Conservation (phyloP, 2,113 vertebrate genomes). For the Macquaria ambigua region DNA sequence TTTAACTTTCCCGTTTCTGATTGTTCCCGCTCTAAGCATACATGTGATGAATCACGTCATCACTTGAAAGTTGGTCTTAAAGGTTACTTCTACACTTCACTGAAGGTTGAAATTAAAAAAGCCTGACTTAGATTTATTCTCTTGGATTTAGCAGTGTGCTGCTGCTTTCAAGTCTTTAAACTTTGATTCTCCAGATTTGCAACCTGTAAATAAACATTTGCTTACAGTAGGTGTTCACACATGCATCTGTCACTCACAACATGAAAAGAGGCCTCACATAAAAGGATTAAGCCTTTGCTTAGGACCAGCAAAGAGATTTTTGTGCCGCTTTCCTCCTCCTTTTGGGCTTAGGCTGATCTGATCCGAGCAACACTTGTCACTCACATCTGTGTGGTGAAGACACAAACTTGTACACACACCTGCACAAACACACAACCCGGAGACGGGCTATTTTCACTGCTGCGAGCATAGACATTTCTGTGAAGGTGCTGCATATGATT, state of each 20-base stretch:
- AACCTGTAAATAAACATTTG: constrained; percentile 47
- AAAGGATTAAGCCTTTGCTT: constrained; percentile 59
- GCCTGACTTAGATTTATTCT: constrained; percentile 37
- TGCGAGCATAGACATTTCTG: constrained; percentile 35
- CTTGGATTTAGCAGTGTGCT: constrained; percentile 7
- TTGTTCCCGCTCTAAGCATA: too few relatives aligned
- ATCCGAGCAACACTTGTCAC: constrained; percentile 15
- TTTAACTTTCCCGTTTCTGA: too few relatives aligned
- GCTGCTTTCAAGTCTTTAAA: constrained; percentile 22
- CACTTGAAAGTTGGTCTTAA: constrained; percentile 11
- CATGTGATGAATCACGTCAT: background rate
- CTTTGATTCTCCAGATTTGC: constrained; percentile 56
- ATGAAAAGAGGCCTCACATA: constrained; percentile 58
- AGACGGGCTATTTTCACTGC: constrained; percentile 41
- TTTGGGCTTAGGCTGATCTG: constrained; percentile 39
- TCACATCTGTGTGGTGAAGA: constrained; percentile 43
- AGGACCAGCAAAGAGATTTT: constrained; percentile 30
- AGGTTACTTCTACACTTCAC: constrained; percentile 2
- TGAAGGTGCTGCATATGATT: constrained; percentile 51
- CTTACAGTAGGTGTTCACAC: constrained; percentile 55
- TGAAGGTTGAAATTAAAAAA: background rate
- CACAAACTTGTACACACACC: constrained; percentile 3
- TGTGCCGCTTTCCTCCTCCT: constrained; percentile 10
- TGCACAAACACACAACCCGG: background rate
- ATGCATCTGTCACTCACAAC: constrained; percentile 37